Percentiles rank a stretch among this genome's conserved stretches.
These are phyloP conservation scores for Ahaetulla prasina DNA, from an alignment of 2,113 vertebrate genomes.

Conservation along the genomic window DNA sequence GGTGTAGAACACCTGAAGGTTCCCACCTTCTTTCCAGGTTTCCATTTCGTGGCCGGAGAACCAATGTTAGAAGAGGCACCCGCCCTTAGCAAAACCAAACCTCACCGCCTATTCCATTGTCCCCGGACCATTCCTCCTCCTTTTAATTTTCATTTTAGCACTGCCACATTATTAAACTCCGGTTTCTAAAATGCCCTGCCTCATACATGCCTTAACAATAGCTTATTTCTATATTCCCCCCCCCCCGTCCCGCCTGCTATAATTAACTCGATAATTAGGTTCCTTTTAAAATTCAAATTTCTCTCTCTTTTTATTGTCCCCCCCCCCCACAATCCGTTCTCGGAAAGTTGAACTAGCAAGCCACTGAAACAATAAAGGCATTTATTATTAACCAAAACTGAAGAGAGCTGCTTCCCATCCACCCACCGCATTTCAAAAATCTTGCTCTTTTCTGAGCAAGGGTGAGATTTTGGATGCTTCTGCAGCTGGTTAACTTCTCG, in stretches of 20 bases:
- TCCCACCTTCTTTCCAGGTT: slow-evolving; percentile 20
- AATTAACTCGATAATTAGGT: slow-evolving; percentile 77
- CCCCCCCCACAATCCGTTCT: no score
- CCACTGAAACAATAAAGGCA: slow-evolving; percentile 50
- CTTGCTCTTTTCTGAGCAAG: background rate
- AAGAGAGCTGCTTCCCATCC: background rate
- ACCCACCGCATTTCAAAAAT: background rate
- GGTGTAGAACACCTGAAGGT: slow-evolving; percentile 1
- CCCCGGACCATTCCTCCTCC: slow-evolving; percentile 19
- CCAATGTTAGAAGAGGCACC: slow-evolving; percentile 49
- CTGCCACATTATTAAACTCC: slow-evolving; percentile 38
- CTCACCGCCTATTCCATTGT: background rate
- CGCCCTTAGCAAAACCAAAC: slow-evolving; percentile 40
- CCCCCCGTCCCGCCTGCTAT: slow-evolving; percentile 43
- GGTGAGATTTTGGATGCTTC: slow-evolving; percentile 8
- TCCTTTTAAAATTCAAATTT: slow-evolving; percentile 51
- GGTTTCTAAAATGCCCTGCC: slow-evolving; percentile 45
- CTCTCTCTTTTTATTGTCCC: background rate
- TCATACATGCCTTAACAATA: slow-evolving; percentile 47
- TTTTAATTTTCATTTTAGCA: slow-evolving; percentile 24
- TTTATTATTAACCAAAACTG: slow-evolving; percentile 47
- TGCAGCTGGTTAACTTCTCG: background rate
- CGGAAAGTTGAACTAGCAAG: slow-evolving; percentile 70
- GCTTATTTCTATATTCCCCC: slow-evolving; percentile 62
- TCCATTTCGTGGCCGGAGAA: slow-evolving; percentile 18